phyloP scores from a whole-genome alignment of 2,888 invertebrate species.

The Cephus runcator region DNA sequence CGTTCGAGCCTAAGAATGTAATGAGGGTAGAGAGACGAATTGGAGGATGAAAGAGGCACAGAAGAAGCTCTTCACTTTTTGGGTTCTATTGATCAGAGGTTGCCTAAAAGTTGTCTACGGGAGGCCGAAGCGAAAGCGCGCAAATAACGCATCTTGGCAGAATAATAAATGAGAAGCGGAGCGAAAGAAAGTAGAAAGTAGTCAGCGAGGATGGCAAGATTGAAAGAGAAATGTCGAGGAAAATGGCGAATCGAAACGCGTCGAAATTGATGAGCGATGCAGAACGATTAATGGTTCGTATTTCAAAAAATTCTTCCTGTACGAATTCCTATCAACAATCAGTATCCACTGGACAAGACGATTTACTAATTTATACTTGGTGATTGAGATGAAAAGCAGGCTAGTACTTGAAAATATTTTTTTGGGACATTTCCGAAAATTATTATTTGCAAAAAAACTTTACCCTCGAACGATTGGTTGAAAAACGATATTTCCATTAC shows the following conservation, averaged over 20 bases:
- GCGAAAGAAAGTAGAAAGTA: constrained; percentile 43
- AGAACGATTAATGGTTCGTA: constrained; percentile 26
- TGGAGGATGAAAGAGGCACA: neutral
- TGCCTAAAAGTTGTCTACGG: constrained; percentile 14
- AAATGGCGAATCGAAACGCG: constrained; percentile 24
- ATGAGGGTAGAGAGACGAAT: neutral
- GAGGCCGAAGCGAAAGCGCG: constrained; percentile 33
- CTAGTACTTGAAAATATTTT: neutral
- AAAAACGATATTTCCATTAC: neutral
- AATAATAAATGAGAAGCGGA: constrained; percentile 53
- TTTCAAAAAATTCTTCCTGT: neutral
- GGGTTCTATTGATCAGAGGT: constrained; percentile 32
- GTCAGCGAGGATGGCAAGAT: constrained; percentile 18
- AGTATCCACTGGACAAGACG: neutral
- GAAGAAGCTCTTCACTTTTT: constrained; percentile 15
- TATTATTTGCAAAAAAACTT: constrained; percentile 26
- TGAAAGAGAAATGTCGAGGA: constrained; percentile 13
- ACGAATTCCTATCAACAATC: neutral
- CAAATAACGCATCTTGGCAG: constrained; percentile 52
- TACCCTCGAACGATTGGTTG: neutral
- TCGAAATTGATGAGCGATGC: constrained; percentile 28
- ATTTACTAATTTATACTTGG: neutral
- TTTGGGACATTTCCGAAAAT: neutral
- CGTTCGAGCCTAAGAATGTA: neutral
- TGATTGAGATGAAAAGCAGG: neutral